Evolutionary conservation across 2,888 invertebrate genomes (phyloP), one percentile per base, ranked within the genome.

Genomic region (Digitonthophagus gazella): DNA sequence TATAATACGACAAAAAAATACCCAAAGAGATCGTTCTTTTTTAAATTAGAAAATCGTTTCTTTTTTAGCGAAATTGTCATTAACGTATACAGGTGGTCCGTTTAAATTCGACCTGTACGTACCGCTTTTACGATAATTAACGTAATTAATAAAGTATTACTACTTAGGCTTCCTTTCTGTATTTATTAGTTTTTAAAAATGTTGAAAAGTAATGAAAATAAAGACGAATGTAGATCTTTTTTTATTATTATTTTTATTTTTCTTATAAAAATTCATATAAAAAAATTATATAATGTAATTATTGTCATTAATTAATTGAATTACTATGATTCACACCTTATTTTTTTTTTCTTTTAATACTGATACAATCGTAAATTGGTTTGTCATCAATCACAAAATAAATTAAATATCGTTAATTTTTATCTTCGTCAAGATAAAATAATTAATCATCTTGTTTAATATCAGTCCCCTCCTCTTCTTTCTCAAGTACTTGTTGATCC

Each of bases 131-230:
- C 28, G 28, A 44, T 44, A 44, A 44, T 44, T n/a, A n/a, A n/a
- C n/a, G 28, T 44, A 6, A 44, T 44, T 6, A 44, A 44, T 44
- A 44, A 44, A 44, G 28, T 44, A 44, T 44, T 44, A 44, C 69
- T 69, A n/a, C n/a, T n/a, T n/a, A 44, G 28, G 28, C 28, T 44
- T 44, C 28, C 28, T 69, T 69, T 76, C 76, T 76, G 75, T 78
- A 78, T 78, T 78, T 78, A 78, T 78, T 78, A 77, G 76, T 71
- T 68, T 44, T 3, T 2, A 44, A 44, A 44, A 44, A 44, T 1
- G 28, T 44, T 11, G 28, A 44, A 8, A 11, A 44, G 6, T 44
- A 44, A 44, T 44, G 28, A 44, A 44, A 44, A 44, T 44, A 44
- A 44, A 44, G 11, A 44, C 28, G 28, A n/a, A 3, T 44, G 28